Percentiles rank a stretch among this genome's conserved stretches.
Conservation (phyloP, 2,888 invertebrate species). For the Lymantria monacha region DNA sequence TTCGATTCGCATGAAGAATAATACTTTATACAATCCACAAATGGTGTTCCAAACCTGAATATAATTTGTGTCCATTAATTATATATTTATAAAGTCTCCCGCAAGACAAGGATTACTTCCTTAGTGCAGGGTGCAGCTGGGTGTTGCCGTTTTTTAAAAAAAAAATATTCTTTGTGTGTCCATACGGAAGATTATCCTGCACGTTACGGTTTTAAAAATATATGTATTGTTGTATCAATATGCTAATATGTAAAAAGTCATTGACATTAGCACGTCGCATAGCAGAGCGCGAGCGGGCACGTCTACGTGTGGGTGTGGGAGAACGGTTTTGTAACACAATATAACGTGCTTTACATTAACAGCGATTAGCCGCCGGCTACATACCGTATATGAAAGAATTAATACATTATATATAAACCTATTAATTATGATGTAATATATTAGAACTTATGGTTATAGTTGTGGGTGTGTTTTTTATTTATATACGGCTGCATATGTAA, state of each 20-base stretch:
- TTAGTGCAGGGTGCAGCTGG: no score
- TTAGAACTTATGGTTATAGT: neutral
- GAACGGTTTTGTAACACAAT: constrained; percentile 11
- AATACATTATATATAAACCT: neutral
- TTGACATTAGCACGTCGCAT: constrained; percentile 16
- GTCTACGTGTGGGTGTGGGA: constrained; percentile 23
- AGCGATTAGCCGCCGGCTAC: constrained; percentile 20
- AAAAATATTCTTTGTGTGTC: no score
- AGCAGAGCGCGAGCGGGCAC: no score
- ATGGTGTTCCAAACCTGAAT: no score
- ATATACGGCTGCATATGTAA: no score
- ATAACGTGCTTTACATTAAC: constrained; percentile 10
- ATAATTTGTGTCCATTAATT: no score
- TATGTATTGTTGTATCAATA: constrained; percentile 1
- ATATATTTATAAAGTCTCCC: no score
- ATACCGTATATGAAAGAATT: constrained; percentile 3
- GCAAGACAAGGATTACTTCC: no score
- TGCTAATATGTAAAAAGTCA: constrained; percentile 14
- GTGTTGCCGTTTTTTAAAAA: no score
- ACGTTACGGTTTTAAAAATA: neutral
- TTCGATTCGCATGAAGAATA: no score
- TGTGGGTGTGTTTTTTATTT: neutral
- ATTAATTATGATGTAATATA: constrained; percentile 13
- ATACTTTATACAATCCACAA: no score
- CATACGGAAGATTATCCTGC: no score